phyloP scores from a whole-genome alignment of 2,113 vertebrate species.

The Alouatta palliata region DNA sequence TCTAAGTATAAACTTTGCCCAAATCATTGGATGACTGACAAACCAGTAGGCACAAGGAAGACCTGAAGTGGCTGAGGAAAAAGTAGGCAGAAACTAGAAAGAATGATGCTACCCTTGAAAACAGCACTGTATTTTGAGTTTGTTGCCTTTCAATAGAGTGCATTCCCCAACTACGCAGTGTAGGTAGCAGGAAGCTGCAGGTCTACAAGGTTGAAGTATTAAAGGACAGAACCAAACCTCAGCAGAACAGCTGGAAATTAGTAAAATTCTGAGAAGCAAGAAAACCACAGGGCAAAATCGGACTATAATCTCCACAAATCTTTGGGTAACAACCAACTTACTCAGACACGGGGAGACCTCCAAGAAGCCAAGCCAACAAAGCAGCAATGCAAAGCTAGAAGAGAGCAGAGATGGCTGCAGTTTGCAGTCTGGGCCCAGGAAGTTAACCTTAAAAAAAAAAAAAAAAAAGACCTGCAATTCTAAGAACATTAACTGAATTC shows the following conservation, averaged over 20 bases:
- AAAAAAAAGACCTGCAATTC: not conserved
- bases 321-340: not conserved
- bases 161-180: not conserved
- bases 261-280: not conserved
- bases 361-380: not conserved
- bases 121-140: not conserved
- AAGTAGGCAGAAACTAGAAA: not conserved
- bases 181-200: not conserved
- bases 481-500: not conserved
- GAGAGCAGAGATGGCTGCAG: not conserved
- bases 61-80: not conserved
- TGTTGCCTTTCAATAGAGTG: not conserved
- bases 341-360: not conserved
- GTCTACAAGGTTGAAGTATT: not conserved
- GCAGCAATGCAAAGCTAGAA: not conserved
- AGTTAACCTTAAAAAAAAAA: not conserved
- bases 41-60: not conserved
- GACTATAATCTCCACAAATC: conserved; percentile 4
- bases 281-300: conserved; percentile 6
- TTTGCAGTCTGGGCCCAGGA: not conserved
- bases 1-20: not conserved
- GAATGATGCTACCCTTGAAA: not conserved
- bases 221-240: not conserved
- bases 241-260: not conserved
- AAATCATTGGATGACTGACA: not conserved